Evolutionary conservation across 2,797 vertebrate genomes (phyloP), one percentile per base, ranked within the genome.

Genomic region (Cossypha caffra): DNA sequence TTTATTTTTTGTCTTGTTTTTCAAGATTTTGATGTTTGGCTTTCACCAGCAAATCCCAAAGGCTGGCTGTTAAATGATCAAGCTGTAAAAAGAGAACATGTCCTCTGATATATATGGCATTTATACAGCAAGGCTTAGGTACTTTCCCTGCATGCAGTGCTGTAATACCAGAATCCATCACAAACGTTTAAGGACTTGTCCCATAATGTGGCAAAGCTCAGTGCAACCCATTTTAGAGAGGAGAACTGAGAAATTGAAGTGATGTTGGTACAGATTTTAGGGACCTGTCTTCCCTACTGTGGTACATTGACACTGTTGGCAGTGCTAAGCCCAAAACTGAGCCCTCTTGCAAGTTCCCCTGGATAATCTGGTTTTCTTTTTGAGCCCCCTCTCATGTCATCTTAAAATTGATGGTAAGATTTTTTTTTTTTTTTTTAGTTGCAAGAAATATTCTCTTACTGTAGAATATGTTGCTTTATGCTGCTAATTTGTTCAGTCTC

Each of bases 141-240:
- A 2, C 7, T 69, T 37, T 2, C 0, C 4, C 19, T 79, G 16
- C 16, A 13, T 1, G 1, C 59, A 5, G 11, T 37, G 9, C n/a
- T 79, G 3, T 11, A n/a, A 25, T 16, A 20, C 5, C 28, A 43
- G 40, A 58, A 90, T 43, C 7, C 17, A 25, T 19, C 25, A 55
- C 17, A 42, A 17, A 33, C 1, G 0, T 12, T 59, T 24, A 14
- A 71, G 16, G 16, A 9, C n/a, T 85, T 28, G 3, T 67, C 57
- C 67, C 14, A 7, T 29, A 16, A 42, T 1, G 31, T 15, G 15
- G 7, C 0, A 2, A 25, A 64, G 28, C 31, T 9, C 2, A 25
- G 3, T 16, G 28, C 28, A 68, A 43, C 6, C 1, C 6, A 1
- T 58, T 90, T 90, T 45, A 13, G 3, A 15, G 23, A 43, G 23